A percentile compares a stretch with the other conserved stretches of the same genome.
These are phyloP conservation scores for Poeciliopsis occidentalis DNA, from an alignment of 2,113 vertebrate species.

Conservation along the genomic window DNA sequence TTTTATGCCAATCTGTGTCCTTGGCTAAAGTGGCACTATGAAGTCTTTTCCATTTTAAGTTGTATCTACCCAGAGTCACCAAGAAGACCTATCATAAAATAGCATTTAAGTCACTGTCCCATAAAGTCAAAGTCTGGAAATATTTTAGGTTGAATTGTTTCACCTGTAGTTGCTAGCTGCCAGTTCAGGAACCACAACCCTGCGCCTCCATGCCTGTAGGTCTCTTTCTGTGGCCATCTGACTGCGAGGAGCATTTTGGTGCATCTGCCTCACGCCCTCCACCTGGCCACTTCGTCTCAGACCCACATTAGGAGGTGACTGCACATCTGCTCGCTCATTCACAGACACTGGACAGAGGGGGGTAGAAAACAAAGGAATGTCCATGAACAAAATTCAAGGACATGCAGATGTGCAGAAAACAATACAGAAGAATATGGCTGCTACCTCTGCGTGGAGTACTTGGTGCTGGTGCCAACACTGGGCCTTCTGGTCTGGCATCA, in stretches of 20 bases:
- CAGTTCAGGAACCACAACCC: conserved; percentile 94
- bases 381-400: neutral
- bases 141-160: neutral
- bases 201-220: conserved; percentile 91
- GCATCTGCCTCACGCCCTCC: conserved; percentile 96
- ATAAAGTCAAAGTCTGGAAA: neutral
- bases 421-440: neutral
- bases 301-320: conserved; percentile 93
- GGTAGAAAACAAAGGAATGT: neutral
- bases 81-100: neutral
- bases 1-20: neutral
- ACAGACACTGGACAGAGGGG: conserved; percentile 79
- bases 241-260: conserved; percentile 93
- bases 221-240: conserved; percentile 95
- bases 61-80: neutral
- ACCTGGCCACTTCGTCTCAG: conserved; percentile 94
- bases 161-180: conserved; percentile 84
- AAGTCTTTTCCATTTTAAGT: neutral
- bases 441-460: conserved; percentile 90
- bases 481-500: conserved; percentile 22
- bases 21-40: neutral
- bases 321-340: conserved; percentile 87
- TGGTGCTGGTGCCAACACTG: conserved; percentile 53
- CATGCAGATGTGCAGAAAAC: neutral
- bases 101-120: neutral